phyloP scores from a whole-genome alignment of 2,888 invertebrate species.

The Congeria kusceri region DNA sequence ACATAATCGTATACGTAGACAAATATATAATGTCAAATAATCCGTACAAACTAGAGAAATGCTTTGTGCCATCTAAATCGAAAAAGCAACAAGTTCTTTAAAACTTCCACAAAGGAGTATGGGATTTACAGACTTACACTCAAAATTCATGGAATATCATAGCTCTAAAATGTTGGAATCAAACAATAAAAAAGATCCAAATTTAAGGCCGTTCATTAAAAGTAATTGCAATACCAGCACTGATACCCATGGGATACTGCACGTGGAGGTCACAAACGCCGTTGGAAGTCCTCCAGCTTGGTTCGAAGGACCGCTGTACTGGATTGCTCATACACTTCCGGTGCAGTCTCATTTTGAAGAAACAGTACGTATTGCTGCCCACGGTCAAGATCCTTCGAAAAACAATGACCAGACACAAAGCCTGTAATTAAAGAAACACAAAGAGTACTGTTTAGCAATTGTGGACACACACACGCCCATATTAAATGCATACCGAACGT shows the following conservation, averaged over 20 bases:
- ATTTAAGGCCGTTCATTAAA: background rate
- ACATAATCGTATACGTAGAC: background rate
- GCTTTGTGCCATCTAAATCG: no score
- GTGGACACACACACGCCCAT: no score
- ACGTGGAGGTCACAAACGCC: slow-evolving; percentile 33
- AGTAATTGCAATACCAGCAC: no score
- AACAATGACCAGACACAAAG: slow-evolving; percentile 32
- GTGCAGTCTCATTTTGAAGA: background rate
- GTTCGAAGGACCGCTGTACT: background rate
- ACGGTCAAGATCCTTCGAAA: slow-evolving; percentile 8
- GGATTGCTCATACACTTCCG: slow-evolving; percentile 30
- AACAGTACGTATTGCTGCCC: slow-evolving; percentile 28
- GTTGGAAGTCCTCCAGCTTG: slow-evolving; percentile 9
- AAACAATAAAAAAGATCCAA: no score
- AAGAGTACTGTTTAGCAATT: no score
- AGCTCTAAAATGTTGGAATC: no score
- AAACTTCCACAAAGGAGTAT: no score
- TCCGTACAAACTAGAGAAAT: no score
- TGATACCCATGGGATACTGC: slow-evolving; percentile 41
- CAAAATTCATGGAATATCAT: no score
- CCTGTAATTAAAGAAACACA: slow-evolving; percentile 37
- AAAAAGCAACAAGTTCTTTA: no score
- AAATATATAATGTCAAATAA: background rate
- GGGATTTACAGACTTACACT: no score
- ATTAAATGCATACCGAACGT: no score